Evolutionary conservation across 2,113 vertebrate genomes (phyloP), one percentile per base, ranked within the genome.

Genomic region (Amblyornis subalaris): DNA sequence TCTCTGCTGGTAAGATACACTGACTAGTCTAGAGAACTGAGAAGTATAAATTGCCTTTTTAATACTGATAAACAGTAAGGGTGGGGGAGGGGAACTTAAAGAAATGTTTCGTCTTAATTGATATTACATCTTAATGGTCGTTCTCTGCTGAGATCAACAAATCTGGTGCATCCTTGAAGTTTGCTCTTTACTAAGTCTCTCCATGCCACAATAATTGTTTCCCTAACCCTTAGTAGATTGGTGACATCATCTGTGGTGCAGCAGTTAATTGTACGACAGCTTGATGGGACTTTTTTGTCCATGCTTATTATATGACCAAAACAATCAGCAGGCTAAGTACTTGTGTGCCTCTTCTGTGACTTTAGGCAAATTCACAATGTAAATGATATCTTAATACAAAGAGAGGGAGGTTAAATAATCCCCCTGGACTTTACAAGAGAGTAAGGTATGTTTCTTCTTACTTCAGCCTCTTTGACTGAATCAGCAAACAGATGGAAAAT

Each of bases 71-170:
- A 97, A 93, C 73, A 93, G 73, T 85, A 53, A 69, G 38, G 71
- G 12, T n/a, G 62, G 22, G 28, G 31, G 15, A 64, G 21, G 38
- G 14, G 3, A 70, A 89, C 47, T 91, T 95, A 82, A 95, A 88
- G 93, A 96, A 97, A 95, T 95, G 92, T 69, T 74, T 5, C 18
- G 35, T 54, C 33, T 74, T 51, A 73, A 44, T 23, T 44, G 50
- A 28, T 96, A 96, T 87, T 97, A 81, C 85, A 88, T 86, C 93
- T 97, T 97, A 95, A 97, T 96, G 69, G 48, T 94, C 64, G 66
- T 77, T 96, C 87, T 97, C 91, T 90, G 72, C 86, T 92, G 97
- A 90, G 93, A 88, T 95, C 62, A 78, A 93, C 78, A 95, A 96
- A 94, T 94, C 90, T 91, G 78, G 58, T 89, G 96, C 50, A 83